phyloP scores from a whole-genome alignment of 2,797 vertebrate genomes.

The Aythya fuligula region DNA sequence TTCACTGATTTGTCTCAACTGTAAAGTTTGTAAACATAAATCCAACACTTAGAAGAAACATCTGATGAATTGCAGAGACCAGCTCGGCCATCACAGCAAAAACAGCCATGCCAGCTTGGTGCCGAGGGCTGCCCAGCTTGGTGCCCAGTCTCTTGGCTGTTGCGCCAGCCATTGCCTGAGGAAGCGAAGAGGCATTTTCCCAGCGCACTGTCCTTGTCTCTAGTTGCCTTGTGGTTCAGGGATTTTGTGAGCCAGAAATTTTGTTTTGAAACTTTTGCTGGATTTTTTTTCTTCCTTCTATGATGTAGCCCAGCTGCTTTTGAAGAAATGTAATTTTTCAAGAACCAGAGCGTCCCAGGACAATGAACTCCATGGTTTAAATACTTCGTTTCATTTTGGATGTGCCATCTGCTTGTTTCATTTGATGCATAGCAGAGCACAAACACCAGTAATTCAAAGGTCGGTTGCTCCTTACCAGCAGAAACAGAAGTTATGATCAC shows the following conservation, averaged over 20 bases:
- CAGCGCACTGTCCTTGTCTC: not conserved
- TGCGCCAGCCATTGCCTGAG: not conserved
- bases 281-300: not conserved
- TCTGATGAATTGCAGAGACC: not conserved
- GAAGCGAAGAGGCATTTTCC: not conserved
- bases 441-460: not conserved
- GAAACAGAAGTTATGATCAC: not conserved
- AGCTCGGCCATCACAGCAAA: not conserved
- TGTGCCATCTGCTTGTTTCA: not conserved
- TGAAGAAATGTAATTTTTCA: not conserved
- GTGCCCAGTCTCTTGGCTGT: rapidly evolving
- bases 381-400: not conserved
- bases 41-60: not conserved
- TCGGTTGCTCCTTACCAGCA: not conserved
- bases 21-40: not conserved
- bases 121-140: too few relatives aligned
- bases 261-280: not conserved
- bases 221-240: not conserved
- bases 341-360: not conserved
- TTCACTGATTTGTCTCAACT: not conserved
- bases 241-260: not conserved
- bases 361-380: not conserved
- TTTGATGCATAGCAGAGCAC: not conserved
- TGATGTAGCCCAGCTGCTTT: not conserved
- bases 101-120: not conserved